Evolutionary conservation across 2,888 invertebrate genomes (phyloP), one percentile per base, ranked within the genome.

Genomic region (Strigamia maritima): DNA sequence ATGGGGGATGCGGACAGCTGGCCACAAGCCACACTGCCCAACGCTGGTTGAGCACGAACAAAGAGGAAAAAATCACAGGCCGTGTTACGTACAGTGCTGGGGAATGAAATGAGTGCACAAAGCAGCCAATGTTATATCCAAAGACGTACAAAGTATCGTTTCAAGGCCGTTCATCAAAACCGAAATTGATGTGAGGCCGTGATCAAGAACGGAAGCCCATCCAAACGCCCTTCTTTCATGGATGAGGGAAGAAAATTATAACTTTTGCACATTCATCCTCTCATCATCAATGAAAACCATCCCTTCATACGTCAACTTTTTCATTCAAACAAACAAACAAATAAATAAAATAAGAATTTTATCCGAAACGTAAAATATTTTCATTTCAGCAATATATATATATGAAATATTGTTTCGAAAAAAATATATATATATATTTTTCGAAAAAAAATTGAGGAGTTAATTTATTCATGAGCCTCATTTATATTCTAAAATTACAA

Each of bases 1-100:
- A 70, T 24, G 16, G 70, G 26, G 70, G 70, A 70, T 70, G 70
- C 70, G 70, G 70, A 70, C 70, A 70, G 70, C 70, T 70, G 70
- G 70, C 70, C 70, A 70, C 70, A 70, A 70, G 70, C 70, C 70
- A 70, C 70, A 70, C 28, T 70, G 70, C 26, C 54, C 70, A 70
- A 70, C 70, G 70, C 70, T 70, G 70, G 70, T 70, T 70, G 70
- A 70, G 28, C 70, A 70, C 28, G 70, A 70, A 70, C 70, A 70
- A 70, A 70, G 28, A 26, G 24, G 28, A 26, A 16, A n/a, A 70
- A 70, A 70, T 70, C 70, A 70, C 70, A 24, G 19, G 10, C 70
- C 70, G 28, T 70, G 70, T 70, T 70, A 28, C 70, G 54, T 54
- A 70, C 22, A 19, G 26, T 70, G 70, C 28, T 70, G 26, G n/a